Percentiles rank a stretch among this genome's conserved stretches.
These are phyloP conservation scores for Epinotia ramella DNA, from an alignment of 2,888 invertebrate species.

Conservation along the genomic window DNA sequence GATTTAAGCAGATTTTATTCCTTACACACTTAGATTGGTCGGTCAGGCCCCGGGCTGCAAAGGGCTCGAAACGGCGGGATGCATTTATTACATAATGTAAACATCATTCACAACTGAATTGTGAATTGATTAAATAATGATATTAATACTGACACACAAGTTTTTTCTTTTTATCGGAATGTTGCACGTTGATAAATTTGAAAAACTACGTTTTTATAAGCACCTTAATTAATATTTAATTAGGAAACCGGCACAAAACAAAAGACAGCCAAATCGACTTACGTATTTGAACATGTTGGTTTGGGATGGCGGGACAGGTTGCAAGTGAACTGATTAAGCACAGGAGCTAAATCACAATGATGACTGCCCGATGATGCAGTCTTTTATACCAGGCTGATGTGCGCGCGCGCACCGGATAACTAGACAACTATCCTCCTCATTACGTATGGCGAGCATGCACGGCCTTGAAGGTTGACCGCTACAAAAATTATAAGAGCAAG, in stretches of 20 bases:
- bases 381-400: slow-evolving; percentile 56
- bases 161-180: too few species aligned
- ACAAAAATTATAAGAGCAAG: slow-evolving; percentile 66
- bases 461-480: slow-evolving; percentile 66
- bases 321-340: slow-evolving; percentile 43
- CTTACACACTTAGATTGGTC: too few species aligned
- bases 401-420: slow-evolving; percentile 68
- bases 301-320: slow-evolving; percentile 49
- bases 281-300: slow-evolving; percentile 82
- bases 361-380: slow-evolving; percentile 47
- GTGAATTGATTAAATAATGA: too few species aligned
- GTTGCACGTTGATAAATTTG: too few species aligned
- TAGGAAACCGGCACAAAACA: neutral
- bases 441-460: slow-evolving; percentile 71
- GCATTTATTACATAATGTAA: too few species aligned
- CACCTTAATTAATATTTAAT: neutral
- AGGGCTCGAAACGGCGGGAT: too few species aligned
- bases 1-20: too few species aligned
- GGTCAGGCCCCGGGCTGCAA: too few species aligned
- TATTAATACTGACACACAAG: too few species aligned
- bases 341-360: slow-evolving; percentile 52
- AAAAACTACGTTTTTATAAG: too few species aligned
- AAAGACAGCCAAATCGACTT: slow-evolving; percentile 55
- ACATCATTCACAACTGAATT: too few species aligned
- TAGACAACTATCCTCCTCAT: slow-evolving; percentile 70